A percentile compares a stretch with the other conserved stretches of the same genome.
Conservation (phyloP, 2,113 vertebrate genomes). For the Dendropsophus ebraccatus region DNA sequence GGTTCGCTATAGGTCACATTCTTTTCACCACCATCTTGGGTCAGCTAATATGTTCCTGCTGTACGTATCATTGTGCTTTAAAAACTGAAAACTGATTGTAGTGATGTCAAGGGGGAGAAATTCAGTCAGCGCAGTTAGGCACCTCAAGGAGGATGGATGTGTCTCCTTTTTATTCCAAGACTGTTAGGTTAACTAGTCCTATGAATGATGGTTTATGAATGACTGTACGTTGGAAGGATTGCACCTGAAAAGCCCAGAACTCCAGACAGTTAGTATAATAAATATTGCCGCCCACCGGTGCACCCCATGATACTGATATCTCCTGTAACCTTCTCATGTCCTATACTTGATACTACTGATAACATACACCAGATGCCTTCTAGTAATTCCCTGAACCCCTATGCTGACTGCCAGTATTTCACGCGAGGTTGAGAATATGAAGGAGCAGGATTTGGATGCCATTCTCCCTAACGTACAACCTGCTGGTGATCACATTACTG, state of each 20-base stretch:
- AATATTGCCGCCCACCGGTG: not conserved
- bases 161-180: constrained; percentile 31
- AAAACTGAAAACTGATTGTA: constrained; percentile 7
- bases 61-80: not conserved
- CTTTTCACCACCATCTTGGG: constrained; percentile 10
- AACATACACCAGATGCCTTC: constrained; percentile 45
- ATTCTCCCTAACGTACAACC: not conserved
- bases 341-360: constrained; percentile 6
- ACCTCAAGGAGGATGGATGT: constrained; percentile 5
- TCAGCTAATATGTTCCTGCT: constrained; percentile 29
- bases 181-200: constrained; percentile 18
- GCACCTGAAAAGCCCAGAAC: not conserved
- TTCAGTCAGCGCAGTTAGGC: not conserved
- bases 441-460: not conserved
- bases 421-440: not conserved
- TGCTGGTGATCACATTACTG: constrained; percentile 45
- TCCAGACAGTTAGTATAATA: not conserved
- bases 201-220: constrained; percentile 15
- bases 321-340: constrained; percentile 18
- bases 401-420: not conserved
- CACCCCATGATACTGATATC: not conserved
- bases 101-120: constrained; percentile 2
- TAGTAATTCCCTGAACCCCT: constrained; percentile 3
- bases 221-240: constrained; percentile 14
- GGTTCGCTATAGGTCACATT: constrained; percentile 2